Base-by-base conservation (phyloP, 2,888 invertebrate genomes). In the Diabrotica balteata region DNA sequence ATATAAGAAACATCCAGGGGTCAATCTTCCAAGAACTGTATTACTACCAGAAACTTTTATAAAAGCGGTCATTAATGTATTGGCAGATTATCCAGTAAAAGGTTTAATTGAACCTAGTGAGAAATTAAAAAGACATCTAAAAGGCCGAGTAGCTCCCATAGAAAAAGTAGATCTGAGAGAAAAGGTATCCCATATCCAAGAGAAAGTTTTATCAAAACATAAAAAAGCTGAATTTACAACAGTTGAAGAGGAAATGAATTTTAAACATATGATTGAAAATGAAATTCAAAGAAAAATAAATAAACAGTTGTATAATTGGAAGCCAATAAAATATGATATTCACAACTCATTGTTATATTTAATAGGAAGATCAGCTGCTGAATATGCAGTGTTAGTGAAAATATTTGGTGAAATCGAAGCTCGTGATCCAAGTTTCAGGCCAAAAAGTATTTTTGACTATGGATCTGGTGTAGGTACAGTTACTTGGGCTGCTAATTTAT, bases 361-460 rank as follows among this genome's bases (percentile, higher is more conserved):
- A 62, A 82, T 93, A 71, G 86, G 86, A 0, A 86, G 95, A 80
- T 87, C 91, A 49, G 88, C 92, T 0, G 87, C 89, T 0, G 94
- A 97, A 74, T 96, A 93, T 85, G 90, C 92, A 0, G 88, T 90
- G 4, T 79, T 95, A 49, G 79, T 86, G 49, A 88, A 88, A 77
- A 88, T 96, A 59, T 88, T 97, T 51, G 85, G 87, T 53, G 96
- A 96, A 86, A 91, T 97, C 63, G 84, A 85, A 59, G 80, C 80
- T 50, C 86, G 90, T 62, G 87, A 91, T 80, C 86, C 87, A 0
- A 82, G 88, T 17, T 97, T 93, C 80, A 86, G 86, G 67, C 97
- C 97, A 0, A 85, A 87, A 67, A 89, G 90, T 68, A 88, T 95
- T 73, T 93, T 97, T 75, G 97, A 98, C 85, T 96, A 94, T 83